Percentiles rank a stretch among this genome's conserved stretches.
These are phyloP conservation scores for Cheilosia vulpina DNA, from an alignment of 2,888 invertebrate genomes.

Conservation along the genomic window DNA sequence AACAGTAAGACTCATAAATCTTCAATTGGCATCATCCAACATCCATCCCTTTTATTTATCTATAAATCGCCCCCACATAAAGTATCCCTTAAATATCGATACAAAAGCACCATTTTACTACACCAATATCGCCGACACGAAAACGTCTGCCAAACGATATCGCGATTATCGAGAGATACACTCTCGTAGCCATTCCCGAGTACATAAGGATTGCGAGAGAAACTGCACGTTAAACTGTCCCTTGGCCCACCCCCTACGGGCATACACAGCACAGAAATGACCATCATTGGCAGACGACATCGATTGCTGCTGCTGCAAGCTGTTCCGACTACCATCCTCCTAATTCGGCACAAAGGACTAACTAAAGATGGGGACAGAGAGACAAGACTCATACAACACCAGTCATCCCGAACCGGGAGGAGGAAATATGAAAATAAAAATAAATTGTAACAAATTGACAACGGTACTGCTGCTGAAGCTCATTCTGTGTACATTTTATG, in stretches of 20 bases:
- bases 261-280: conserved; percentile 52
- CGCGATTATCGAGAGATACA: conserved; percentile 61
- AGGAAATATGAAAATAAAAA: conserved; percentile 75
- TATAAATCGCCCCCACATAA: conserved; percentile 51
- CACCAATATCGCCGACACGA: conserved; percentile 62
- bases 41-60: conserved; percentile 52
- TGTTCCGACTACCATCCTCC: conserved; percentile 67
- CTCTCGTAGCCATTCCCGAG: neutral
- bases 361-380: conserved; percentile 18
- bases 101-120: conserved; percentile 72
- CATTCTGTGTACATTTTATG: conserved; percentile 63
- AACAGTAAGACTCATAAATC: conserved; percentile 68
- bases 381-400: conserved; percentile 8
- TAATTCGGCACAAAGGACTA: conserved; percentile 73
- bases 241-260: conserved; percentile 37
- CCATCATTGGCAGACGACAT: conserved; percentile 51
- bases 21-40: conserved; percentile 61
- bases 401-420: conserved; percentile 1
- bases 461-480: conserved; percentile 55
- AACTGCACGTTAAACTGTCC: conserved; percentile 67
- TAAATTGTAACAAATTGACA: conserved; percentile 75
- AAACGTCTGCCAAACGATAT: conserved; percentile 66
- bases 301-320: conserved; percentile 69
- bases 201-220: conserved; percentile 39
- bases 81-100: conserved; percentile 72